A percentile compares a stretch with the other conserved stretches of the same genome.
Conservation (phyloP, 2,113 vertebrate species). For the Xyrauchen texanus region DNA sequence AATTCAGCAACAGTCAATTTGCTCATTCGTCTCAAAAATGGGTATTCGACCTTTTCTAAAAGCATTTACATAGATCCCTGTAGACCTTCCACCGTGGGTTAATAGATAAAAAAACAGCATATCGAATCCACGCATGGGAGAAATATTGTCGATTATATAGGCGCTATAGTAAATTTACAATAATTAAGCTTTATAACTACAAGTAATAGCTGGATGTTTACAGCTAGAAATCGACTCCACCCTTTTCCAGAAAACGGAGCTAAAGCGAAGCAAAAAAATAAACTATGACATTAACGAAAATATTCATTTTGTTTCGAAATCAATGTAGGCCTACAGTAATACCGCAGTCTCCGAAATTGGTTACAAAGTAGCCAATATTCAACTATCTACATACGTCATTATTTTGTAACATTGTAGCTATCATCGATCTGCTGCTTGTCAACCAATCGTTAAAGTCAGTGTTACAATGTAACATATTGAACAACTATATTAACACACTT, state of each 20-base stretch:
- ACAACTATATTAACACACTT: neutral
- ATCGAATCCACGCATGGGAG: no score
- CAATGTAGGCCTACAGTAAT: neutral
- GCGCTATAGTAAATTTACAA: no score
- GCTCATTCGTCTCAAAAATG: no score
- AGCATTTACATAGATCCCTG: no score
- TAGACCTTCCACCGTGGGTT: no score
- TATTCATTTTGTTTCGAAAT: neutral
- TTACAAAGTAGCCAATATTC: neutral
- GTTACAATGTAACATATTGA: neutral
- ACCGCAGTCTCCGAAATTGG: neutral
- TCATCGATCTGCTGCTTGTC: neutral
- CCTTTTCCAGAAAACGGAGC: constrained; percentile 32
- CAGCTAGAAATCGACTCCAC: constrained; percentile 28
- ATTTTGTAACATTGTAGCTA: neutral
- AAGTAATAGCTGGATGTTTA: neutral
- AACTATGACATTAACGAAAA: neutral
- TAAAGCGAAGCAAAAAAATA: neutral
- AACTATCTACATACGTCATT: neutral
- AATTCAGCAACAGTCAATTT: no score
- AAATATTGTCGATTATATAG: no score
- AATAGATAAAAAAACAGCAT: no score
- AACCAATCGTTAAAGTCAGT: neutral
- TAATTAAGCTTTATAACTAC: neutral
- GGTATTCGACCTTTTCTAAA: no score